A percentile compares a stretch with the other conserved stretches of the same genome.
These are phyloP conservation scores for Nudaria mundana DNA, from an alignment of 2,888 invertebrate genomes.

Conservation along the genomic window DNA sequence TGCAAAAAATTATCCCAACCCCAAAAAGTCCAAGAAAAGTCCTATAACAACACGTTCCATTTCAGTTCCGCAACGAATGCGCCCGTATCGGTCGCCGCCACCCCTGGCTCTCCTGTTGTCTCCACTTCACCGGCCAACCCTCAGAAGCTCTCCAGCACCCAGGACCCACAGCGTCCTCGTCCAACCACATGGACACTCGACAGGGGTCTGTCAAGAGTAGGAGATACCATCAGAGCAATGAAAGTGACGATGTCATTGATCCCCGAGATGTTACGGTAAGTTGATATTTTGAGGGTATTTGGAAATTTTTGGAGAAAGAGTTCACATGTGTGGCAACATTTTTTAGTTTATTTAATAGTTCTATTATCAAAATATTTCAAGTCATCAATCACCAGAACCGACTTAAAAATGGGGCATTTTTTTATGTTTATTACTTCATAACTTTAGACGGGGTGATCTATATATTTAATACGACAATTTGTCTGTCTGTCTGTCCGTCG, in stretches of 20 bases:
- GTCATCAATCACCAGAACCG: too few species aligned
- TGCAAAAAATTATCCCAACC: too few species aligned
- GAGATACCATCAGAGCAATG: slow-evolving; percentile 63
- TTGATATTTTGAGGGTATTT: background rate
- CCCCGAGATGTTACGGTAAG: slow-evolving; percentile 71
- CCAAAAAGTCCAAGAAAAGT: too few species aligned
- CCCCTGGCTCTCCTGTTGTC: slow-evolving; percentile 72
- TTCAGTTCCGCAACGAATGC: slow-evolving; percentile 73
- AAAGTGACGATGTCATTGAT: slow-evolving; percentile 61
- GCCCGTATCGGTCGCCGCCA: slow-evolving; percentile 65
- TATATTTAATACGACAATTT: too few species aligned
- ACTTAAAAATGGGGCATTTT: too few species aligned
- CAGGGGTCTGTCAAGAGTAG: slow-evolving; percentile 64
- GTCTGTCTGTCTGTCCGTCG: too few species aligned
- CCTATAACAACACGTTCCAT: background rate
- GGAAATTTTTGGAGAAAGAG: background rate
- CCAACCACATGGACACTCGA: slow-evolving; percentile 62
- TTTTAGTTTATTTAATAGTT: too few species aligned
- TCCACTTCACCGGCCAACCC: slow-evolving; percentile 51
- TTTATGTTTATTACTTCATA: too few species aligned
- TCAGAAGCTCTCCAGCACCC: slow-evolving; percentile 42
- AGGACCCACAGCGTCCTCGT: slow-evolving; percentile 48
- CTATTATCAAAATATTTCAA: too few species aligned
- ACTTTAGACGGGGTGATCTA: too few species aligned
- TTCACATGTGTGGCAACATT: background rate